A percentile compares a stretch with the other conserved stretches of the same genome.
Conservation (phyloP, 1,140 invertebrate genomes). For the Caenorhabditis remanei region DNA sequence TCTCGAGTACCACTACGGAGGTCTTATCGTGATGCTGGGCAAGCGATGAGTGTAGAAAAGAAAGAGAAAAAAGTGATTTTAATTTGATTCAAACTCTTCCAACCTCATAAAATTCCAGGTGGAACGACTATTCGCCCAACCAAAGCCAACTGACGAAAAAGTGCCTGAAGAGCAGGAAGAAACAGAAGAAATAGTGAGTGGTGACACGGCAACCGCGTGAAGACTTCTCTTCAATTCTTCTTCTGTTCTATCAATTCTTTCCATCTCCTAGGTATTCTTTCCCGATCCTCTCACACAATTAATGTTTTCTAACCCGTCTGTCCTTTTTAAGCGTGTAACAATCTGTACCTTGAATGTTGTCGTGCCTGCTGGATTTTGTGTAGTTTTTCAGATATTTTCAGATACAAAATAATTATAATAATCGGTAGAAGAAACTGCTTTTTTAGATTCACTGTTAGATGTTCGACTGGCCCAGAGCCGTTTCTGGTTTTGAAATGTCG, state of each 20-base stretch:
- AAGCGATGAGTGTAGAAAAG: conserved; percentile 21
- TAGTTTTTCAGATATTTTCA: background rate
- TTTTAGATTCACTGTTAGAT: too few relatives aligned
- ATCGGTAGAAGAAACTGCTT: too few relatives aligned
- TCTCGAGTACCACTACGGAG: conserved; percentile 24
- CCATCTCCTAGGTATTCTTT: conserved; percentile 36
- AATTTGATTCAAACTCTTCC: background rate
- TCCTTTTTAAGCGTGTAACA: background rate
- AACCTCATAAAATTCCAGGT: background rate
- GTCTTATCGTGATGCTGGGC: conserved; percentile 32
- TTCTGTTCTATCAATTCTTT: conserved; percentile 45
- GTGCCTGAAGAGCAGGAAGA: conserved; percentile 39
- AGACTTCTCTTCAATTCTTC: conserved; percentile 49
- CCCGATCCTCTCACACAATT: background rate
- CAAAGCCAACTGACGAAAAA: conserved; percentile 43
- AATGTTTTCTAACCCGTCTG: background rate
- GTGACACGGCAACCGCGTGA: conserved; percentile 36
- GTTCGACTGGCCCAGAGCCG: too few relatives aligned
- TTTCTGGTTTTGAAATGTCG: too few relatives aligned
- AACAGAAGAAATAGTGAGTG: conserved; percentile 50
- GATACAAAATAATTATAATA: too few relatives aligned
- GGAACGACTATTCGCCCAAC: conserved; percentile 30
- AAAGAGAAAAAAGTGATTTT: conserved; percentile 27
- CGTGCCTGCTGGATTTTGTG: background rate
- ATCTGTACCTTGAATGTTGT: background rate